Evolutionary conservation across 2,888 invertebrate species (phyloP).

Genomic region (Ennomos fuscantarius): DNA sequence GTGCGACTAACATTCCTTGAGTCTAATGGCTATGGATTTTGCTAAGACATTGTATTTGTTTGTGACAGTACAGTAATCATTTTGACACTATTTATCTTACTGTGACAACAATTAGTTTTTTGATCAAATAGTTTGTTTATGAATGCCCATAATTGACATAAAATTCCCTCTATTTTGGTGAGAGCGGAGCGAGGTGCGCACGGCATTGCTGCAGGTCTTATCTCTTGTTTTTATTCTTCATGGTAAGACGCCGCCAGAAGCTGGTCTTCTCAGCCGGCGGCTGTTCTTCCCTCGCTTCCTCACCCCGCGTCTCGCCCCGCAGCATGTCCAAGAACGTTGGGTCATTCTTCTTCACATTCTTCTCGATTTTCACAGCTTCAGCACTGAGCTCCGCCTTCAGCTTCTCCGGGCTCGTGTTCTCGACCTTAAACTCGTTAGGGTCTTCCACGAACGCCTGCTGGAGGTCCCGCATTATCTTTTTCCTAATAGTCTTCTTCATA

Average conservation of each 20-base stretch:
- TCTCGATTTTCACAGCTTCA: constrained; percentile 87
- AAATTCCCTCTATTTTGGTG: constrained; percentile 34
- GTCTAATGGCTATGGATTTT: no score
- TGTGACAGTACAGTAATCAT: neutral
- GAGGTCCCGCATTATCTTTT: constrained; percentile 93
- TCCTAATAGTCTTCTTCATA: constrained; percentile 94
- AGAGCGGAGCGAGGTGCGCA: constrained; percentile 59
- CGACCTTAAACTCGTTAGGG: constrained; percentile 89
- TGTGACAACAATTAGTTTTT: no score
- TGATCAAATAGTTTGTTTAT: constrained; percentile 11
- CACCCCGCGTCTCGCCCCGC: constrained; percentile 83
- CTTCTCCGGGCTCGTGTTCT: constrained; percentile 88
- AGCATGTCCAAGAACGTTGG: constrained; percentile 89
- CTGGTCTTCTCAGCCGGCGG: constrained; percentile 85
- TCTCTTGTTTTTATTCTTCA: constrained; percentile 89
- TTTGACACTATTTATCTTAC: no score
- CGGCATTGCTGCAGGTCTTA: constrained; percentile 62
- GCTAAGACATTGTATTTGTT: no score
- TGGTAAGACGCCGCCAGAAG: constrained; percentile 89
- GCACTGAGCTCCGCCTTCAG: constrained; percentile 88
- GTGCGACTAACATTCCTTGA: no score
- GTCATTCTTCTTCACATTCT: constrained; percentile 81
- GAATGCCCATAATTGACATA: constrained; percentile 28
- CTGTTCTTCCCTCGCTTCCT: constrained; percentile 75
- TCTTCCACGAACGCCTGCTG: constrained; percentile 90